A percentile compares a stretch with the other conserved stretches of the same genome.
phyloP scores from a whole-genome alignment of 1,140 invertebrate species.

The Drosophila grimshawi region DNA sequence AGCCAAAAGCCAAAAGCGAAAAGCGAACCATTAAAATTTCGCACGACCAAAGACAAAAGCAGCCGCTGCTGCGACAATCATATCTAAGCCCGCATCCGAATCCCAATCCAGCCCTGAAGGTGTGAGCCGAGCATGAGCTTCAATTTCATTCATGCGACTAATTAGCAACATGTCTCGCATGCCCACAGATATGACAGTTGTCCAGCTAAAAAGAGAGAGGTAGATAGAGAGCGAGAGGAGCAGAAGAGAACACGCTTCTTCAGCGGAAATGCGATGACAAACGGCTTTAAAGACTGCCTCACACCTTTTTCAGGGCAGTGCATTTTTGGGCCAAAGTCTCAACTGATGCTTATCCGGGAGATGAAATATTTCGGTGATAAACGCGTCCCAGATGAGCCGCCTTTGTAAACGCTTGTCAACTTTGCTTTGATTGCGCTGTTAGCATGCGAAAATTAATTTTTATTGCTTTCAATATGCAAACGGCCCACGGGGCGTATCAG shows the following conservation, averaged over 20 bases:
- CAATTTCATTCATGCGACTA: slow-evolving; percentile 83
- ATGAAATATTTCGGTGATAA: slow-evolving; percentile 77
- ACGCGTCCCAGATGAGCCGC: slow-evolving; percentile 55
- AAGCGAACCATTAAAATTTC: slow-evolving; percentile 78
- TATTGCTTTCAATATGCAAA: slow-evolving; percentile 67
- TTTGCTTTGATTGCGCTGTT: slow-evolving; percentile 79
- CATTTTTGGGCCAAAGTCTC: background rate
- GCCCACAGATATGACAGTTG: slow-evolving; percentile 63
- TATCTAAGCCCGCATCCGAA: slow-evolving; percentile 32
- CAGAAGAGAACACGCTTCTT: slow-evolving; percentile 17
- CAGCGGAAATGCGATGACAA: slow-evolving; percentile 81
- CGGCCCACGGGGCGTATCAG: slow-evolving; percentile 77
- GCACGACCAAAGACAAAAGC: slow-evolving; percentile 68
- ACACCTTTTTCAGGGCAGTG: slow-evolving; percentile 45
- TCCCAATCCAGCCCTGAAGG: slow-evolving; percentile 45
- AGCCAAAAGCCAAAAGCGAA: slow-evolving; percentile 48
- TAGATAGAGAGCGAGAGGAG: background rate
- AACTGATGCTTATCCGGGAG: slow-evolving; percentile 67
- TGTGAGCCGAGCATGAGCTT: slow-evolving; percentile 71
- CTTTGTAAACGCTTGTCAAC: slow-evolving; percentile 81
- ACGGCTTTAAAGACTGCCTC: slow-evolving; percentile 51
- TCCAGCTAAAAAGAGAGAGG: slow-evolving; percentile 6
- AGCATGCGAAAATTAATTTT: slow-evolving; percentile 79
- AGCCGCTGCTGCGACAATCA: slow-evolving; percentile 49
- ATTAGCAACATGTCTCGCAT: slow-evolving; percentile 76